Evolutionary conservation across 2,797 vertebrate genomes (phyloP).

Genomic region (Hemibagrus guttatus): DNA sequence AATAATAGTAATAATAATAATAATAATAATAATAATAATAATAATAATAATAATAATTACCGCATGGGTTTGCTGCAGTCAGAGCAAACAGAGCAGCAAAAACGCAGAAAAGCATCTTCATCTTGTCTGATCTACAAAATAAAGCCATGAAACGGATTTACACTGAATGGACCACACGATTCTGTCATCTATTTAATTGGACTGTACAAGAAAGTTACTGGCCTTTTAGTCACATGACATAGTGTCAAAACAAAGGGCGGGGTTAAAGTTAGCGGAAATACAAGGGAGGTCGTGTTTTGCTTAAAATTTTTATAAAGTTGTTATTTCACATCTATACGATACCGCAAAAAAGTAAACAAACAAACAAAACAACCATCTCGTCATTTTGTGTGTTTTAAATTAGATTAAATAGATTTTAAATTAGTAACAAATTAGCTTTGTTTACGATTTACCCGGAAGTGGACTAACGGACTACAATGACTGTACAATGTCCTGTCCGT

Average conservation of each 20-base stretch:
- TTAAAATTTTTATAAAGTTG: neutral
- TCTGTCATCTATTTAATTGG: too few species aligned
- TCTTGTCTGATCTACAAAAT: conserved; percentile 59
- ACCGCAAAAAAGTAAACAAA: neutral
- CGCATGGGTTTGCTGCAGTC: conserved; percentile 60
- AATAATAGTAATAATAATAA: neutral
- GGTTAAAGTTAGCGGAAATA: neutral
- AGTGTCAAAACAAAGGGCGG: neutral
- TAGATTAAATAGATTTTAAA: too few species aligned
- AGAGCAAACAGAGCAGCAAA: conserved; percentile 62
- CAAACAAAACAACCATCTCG: neutral
- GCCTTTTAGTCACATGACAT: neutral
- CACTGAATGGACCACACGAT: neutral
- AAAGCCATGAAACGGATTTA: neutral
- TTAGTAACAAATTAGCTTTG: neutral
- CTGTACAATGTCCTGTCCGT: neutral
- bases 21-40: neutral
- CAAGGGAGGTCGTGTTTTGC: too few species aligned
- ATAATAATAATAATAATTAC: conserved; percentile 58
- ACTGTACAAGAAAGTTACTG: neutral
- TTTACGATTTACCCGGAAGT: conserved; percentile 21
- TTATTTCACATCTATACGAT: neutral
- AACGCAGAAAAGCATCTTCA: conserved; percentile 62
- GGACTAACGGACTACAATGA: neutral
- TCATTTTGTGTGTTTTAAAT: neutral